Percentiles rank a stretch among this genome's conserved stretches.
phyloP scores from a whole-genome alignment of 2,888 invertebrate species.

The Orthosia gothica region DNA sequence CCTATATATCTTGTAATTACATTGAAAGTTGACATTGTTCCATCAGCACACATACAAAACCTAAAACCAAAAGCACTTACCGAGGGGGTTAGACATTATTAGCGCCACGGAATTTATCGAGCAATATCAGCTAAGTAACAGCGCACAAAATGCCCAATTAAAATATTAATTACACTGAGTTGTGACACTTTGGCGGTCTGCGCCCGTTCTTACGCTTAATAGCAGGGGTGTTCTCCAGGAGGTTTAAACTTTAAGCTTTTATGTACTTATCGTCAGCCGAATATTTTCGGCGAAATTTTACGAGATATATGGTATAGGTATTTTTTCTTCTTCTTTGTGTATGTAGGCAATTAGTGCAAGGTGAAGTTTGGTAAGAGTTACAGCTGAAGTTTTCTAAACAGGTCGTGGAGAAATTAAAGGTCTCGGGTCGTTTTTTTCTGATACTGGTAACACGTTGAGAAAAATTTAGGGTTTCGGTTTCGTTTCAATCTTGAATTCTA shows the following conservation, averaged over 20 bases:
- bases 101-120: constrained; percentile 87
- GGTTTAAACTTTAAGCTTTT: constrained; percentile 72
- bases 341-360: constrained; percentile 27
- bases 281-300: constrained; percentile 67
- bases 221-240: constrained; percentile 72
- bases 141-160: constrained; percentile 90
- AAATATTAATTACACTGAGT: constrained; percentile 91
- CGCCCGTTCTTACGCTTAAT: constrained; percentile 78
- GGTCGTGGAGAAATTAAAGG: constrained; percentile 12
- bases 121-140: constrained; percentile 89
- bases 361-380: constrained; percentile 33
- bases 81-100: constrained; percentile 82
- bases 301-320: constrained; percentile 53
- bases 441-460: background rate
- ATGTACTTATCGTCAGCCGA: constrained; percentile 70
- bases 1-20: background rate
- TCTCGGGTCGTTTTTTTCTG: background rate
- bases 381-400: constrained; percentile 18
- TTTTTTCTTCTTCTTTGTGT: constrained; percentile 38
- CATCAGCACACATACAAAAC: constrained; percentile 68
- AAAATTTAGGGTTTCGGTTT: background rate
- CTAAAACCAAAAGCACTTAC: constrained; percentile 77
- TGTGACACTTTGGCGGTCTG: constrained; percentile 85
- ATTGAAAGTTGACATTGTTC: constrained; percentile 21
- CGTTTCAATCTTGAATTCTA: background rate